Conservation (phyloP, 2,797 vertebrate genomes). For the Sebastes kiyomatsui region DNA sequence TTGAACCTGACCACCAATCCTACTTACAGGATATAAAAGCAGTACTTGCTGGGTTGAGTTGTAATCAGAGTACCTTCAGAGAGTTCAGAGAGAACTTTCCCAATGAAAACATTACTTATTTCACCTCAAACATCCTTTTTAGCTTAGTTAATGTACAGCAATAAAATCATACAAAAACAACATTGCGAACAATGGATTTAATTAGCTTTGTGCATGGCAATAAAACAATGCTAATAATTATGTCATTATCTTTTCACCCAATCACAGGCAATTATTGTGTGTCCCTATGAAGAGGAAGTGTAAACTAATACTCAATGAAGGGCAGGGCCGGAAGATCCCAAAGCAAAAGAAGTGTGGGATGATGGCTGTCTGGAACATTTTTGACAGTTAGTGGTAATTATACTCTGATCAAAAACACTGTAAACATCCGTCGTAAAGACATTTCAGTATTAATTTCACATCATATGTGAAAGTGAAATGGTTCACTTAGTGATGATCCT, state of each 20-base stretch:
- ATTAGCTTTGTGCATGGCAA: not conserved
- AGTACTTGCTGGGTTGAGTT: not conserved
- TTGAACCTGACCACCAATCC: not conserved
- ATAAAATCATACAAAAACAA: not conserved
- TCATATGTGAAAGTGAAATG: not conserved
- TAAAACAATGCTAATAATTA: not conserved
- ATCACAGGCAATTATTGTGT: not conserved
- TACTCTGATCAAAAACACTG: not conserved
- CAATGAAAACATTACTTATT: not conserved
- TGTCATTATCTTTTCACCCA: not conserved
- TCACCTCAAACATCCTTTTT: not conserved
- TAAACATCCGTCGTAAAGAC: not conserved
- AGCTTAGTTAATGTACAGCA: not conserved
- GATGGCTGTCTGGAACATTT: not conserved
- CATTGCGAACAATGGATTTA: not conserved
- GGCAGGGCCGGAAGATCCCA: not conserved
- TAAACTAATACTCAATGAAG: not conserved
- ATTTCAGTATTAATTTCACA: not conserved
- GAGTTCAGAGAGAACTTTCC: fast-evolving
- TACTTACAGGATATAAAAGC: not conserved
- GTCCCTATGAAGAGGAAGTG: not conserved
- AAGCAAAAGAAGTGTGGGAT: not conserved
- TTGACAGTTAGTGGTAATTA: not conserved
- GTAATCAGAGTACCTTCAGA: too few relatives aligned
- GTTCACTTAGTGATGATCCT: not conserved